Conservation (phyloP, 2,113 vertebrate genomes). For the Pagrus major region DNA sequence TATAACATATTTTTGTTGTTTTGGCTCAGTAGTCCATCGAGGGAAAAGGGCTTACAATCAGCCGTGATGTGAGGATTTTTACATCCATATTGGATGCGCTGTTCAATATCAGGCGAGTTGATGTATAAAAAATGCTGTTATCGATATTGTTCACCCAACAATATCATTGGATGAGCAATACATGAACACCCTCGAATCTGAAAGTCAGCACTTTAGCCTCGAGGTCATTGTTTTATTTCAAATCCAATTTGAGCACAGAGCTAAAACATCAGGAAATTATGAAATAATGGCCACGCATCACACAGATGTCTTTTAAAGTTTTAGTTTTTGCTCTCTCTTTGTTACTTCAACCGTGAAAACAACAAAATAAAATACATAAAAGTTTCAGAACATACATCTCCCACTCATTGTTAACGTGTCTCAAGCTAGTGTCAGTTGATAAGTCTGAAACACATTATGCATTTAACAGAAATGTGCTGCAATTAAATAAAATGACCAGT, state of each 20-base stretch:
- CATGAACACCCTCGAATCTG: constrained; percentile 6
- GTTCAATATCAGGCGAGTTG: background rate
- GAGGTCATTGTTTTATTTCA: constrained; percentile 14
- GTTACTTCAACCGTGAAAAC: too few relatives aligned
- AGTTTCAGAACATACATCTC: too few relatives aligned
- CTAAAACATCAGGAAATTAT: constrained; percentile 16
- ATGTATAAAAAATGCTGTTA: background rate
- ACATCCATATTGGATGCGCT: background rate
- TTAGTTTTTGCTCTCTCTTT: too few relatives aligned
- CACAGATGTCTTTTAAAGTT: too few relatives aligned
- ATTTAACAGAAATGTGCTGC: too few relatives aligned
- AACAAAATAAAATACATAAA: too few relatives aligned
- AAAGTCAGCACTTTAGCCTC: constrained; percentile 14
- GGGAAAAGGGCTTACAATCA: background rate
- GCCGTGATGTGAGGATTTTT: background rate
- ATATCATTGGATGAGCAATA: background rate
- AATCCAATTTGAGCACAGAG: constrained; percentile 7
- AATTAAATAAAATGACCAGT: too few relatives aligned
- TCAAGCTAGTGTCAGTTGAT: too few relatives aligned
- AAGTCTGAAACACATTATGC: too few relatives aligned
- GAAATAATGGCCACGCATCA: too few relatives aligned
- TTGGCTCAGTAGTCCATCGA: background rate
- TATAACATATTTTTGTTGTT: background rate
- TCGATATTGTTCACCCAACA: background rate
- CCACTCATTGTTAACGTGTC: too few relatives aligned